These are phyloP conservation scores for Vanessa cardui DNA, from an alignment of 2,888 invertebrate genomes.

Conservation along the genomic window DNA sequence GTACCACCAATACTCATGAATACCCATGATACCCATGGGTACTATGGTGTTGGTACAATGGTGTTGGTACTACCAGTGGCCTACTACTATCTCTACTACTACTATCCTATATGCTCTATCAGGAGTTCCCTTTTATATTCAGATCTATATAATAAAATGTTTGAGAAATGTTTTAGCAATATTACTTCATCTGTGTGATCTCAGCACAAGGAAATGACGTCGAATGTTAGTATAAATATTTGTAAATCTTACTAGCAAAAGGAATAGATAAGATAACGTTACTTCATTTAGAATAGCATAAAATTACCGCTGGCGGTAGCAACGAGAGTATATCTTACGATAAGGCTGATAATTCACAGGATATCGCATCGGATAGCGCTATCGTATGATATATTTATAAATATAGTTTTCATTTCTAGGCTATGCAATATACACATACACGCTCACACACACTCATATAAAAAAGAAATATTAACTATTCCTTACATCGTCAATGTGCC, in stretches of 20 bases:
- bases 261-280: conserved; percentile 41
- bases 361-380: neutral
- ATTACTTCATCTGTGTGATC: conserved; percentile 4
- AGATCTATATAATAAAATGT: neutral
- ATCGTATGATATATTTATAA: neutral
- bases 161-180: neutral
- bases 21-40: too few relatives aligned
- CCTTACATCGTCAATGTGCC: too few relatives aligned
- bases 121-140: neutral
- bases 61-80: too few relatives aligned
- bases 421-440: too few relatives aligned
- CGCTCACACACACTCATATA: too few relatives aligned
- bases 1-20: too few relatives aligned
- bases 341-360: neutral
- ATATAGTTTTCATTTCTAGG: too few relatives aligned
- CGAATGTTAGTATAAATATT: conserved; percentile 38
- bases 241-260: conserved; percentile 40
- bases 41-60: too few relatives aligned
- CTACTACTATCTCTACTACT: too few relatives aligned
- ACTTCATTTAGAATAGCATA: conserved; percentile 32
- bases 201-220: conserved; percentile 25
- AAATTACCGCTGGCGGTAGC: conserved; percentile 31
- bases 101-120: too few relatives aligned
- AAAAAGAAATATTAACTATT: too few relatives aligned
- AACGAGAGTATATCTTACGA: conserved; percentile 5